These are phyloP conservation scores for Montifringilla adamsi DNA, from an alignment of 2,113 vertebrate genomes.

Conservation along the genomic window DNA sequence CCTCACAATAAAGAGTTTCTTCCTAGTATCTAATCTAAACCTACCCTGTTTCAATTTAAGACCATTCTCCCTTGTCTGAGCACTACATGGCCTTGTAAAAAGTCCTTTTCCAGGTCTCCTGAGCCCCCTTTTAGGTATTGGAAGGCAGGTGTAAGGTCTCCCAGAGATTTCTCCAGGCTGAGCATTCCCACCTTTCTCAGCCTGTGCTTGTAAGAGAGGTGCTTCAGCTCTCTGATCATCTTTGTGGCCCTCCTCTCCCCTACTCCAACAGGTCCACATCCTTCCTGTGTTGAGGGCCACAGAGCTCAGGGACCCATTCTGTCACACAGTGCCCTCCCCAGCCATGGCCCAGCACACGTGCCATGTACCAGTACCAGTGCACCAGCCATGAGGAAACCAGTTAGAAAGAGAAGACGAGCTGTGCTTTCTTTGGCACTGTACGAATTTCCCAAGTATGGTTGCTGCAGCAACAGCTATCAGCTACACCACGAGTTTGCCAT, in stretches of 20 bases:
- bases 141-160: neutral
- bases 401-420: neutral
- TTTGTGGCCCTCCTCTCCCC: neutral
- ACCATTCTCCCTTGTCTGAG: neutral
- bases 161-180: accelerated
- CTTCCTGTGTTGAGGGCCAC: neutral
- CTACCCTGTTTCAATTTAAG: neutral
- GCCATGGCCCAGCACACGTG: neutral
- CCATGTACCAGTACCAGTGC: neutral
- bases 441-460: neutral
- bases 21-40: neutral
- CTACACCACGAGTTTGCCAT: neutral
- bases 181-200: neutral
- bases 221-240: neutral
- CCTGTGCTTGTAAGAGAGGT: neutral
- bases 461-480: neutral
- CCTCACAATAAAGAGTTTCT: neutral
- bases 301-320: neutral
- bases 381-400: neutral
- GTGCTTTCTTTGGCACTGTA: neutral
- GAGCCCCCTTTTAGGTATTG: neutral
- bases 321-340: neutral
- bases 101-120: neutral
- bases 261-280: neutral
- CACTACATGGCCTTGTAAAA: neutral